These are phyloP conservation scores for Tenualosa ilisha DNA, from an alignment of 2,797 vertebrate species.

Conservation along the genomic window DNA sequence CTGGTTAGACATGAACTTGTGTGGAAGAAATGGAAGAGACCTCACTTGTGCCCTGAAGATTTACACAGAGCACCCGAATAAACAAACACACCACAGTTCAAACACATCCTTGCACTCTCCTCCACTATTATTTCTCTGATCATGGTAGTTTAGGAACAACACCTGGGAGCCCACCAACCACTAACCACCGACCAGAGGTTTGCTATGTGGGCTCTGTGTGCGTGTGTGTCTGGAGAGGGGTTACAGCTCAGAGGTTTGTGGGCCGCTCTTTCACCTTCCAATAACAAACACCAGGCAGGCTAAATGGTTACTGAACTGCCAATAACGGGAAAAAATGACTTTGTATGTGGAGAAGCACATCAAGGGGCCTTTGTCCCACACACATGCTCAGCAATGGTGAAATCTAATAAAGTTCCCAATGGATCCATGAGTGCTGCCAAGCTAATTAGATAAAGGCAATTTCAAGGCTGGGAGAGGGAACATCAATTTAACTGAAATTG, in stretches of 20 bases:
- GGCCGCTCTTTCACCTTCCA: neutral
- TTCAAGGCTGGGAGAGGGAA: neutral
- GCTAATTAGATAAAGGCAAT: neutral
- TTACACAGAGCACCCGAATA: neutral
- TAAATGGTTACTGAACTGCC: neutral
- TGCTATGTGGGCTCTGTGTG: neutral
- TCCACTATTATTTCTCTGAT: neutral
- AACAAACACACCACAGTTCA: neutral
- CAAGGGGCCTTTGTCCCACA: conserved; percentile 10
- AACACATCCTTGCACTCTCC: neutral
- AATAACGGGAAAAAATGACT: neutral
- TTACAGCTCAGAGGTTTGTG: neutral
- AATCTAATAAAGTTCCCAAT: conserved; percentile 17
- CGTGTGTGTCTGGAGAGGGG: neutral
- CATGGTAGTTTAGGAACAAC: neutral
- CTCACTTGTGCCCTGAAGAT: neutral
- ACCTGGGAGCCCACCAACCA: neutral
- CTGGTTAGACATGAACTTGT: neutral
- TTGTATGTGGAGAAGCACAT: neutral
- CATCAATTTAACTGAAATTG: neutral
- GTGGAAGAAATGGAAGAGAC: neutral
- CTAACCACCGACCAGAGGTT: neutral
- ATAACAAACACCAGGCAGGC: neutral
- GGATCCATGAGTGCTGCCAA: neutral
- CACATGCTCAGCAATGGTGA: conserved; percentile 3